Percentiles rank a stretch among this genome's conserved stretches.
phyloP scores from a whole-genome alignment of 1,140 invertebrate species.

The Aphaenogaster rudis region DNA sequence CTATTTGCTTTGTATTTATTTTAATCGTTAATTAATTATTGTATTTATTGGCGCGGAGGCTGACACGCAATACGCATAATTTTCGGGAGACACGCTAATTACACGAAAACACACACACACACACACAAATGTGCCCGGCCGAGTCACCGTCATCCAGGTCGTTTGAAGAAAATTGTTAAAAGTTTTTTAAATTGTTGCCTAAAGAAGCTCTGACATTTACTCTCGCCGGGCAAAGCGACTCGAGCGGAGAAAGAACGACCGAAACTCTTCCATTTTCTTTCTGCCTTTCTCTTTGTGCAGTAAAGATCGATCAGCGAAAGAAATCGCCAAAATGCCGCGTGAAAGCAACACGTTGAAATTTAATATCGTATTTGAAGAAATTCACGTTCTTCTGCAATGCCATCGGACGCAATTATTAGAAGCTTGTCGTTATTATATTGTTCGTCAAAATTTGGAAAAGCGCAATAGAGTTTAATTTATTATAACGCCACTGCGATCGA shows the following conservation, averaged over 20 bases:
- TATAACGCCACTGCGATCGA: background rate
- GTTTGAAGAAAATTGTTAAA: background rate
- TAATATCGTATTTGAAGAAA: background rate
- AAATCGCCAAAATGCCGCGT: background rate
- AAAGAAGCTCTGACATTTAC: background rate
- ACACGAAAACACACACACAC: background rate
- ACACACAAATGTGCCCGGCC: slow-evolving; percentile 35
- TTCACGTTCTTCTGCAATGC: background rate
- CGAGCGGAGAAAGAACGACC: background rate
- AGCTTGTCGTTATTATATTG: background rate
- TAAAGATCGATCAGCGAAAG: background rate
- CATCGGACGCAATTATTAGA: background rate
- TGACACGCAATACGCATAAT: slow-evolving; percentile 58
- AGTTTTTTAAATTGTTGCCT: slow-evolving; percentile 2
- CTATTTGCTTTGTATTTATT: slow-evolving; percentile 81
- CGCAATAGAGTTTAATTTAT: background rate
- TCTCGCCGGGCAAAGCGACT: background rate
- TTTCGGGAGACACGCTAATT: slow-evolving; percentile 11
- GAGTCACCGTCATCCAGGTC: background rate
- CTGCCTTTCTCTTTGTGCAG: background rate
- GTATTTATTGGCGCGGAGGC: slow-evolving; percentile 81
- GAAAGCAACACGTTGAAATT: background rate
- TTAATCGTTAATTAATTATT: slow-evolving; percentile 77
- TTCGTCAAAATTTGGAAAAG: background rate
- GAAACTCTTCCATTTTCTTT: slow-evolving; percentile 13